Base-by-base conservation (phyloP, 2,797 vertebrate species). In the Tangara arthus region DNA sequence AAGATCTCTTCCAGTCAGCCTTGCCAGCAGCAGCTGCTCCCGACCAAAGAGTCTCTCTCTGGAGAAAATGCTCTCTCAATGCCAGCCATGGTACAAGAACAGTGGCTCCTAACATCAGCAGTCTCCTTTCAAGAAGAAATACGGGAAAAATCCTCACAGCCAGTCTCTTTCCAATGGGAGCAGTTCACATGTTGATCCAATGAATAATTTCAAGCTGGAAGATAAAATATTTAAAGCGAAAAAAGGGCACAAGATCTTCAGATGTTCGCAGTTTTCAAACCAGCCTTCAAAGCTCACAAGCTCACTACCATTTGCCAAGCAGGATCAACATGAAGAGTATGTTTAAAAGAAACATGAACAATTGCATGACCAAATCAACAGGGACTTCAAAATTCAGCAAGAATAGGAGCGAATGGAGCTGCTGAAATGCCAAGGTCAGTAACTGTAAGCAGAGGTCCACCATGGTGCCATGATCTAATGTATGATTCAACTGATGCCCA, bases 181-280 rank as follows among this genome's bases (percentile, higher is more conserved):
- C 88, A 82, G 88, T 83, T 95, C 83, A 3, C 56, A 95, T 57
- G 87, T 94, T 95, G 94, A 95, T 85, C 82, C 82, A 93, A 96
- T 97, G 95, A 97, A 96, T 97, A 96, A 97, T 97, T 97, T 95
- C 94, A 96, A 89, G 37, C 77, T 70, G 52, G 73, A 65, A 92
- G 86, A 97, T 97, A 70, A 97, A 97, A 97, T 97, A 97, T 97
- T 97, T 96, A 97, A 94, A 79, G 87, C 1, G 0, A 82, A 89
- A 81, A 95, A 91, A 90, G 86, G 46, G 68, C 55, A 71, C 79
- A 91, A 90, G 64, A 75, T 80, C 86, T 73, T 94, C 88, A 78
- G 92, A 91, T 57, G 84, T 68, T 97, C 39, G 64, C 79, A 57
- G 83, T 94, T 95, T 96, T 78, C 68, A 89, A 95, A 76, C 46